Percentiles rank a stretch among this genome's conserved stretches.
Conservation (phyloP, 2,797 vertebrate species). For the Microchirus variegatus region DNA sequence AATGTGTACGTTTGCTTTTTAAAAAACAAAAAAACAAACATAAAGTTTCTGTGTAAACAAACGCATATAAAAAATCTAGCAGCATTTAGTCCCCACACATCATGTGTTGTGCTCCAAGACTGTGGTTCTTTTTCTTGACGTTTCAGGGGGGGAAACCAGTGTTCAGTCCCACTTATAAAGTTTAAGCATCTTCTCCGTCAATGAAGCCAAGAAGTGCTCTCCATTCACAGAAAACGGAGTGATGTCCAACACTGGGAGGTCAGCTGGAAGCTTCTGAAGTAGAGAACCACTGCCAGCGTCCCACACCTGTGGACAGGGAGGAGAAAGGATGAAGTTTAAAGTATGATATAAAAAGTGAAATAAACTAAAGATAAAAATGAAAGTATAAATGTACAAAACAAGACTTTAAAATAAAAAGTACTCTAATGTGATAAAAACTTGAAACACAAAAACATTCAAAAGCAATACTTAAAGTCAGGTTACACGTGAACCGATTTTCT, state of each 20-base stretch:
- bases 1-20: neutral
- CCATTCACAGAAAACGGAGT: conserved; percentile 88
- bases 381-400: too few relatives aligned
- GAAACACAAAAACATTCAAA: too few relatives aligned
- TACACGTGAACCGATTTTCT: too few relatives aligned
- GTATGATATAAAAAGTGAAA: neutral
- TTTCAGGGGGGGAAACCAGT: neutral
- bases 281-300: conserved; percentile 87
- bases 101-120: neutral
- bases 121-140: neutral
- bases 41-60: neutral
- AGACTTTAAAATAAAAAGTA: too few relatives aligned
- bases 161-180: conserved; percentile 92
- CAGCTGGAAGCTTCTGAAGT: conserved; percentile 89
- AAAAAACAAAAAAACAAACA: neutral
- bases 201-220: conserved; percentile 86
- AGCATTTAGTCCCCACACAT: conserved; percentile 31
- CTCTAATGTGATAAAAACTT: too few relatives aligned
- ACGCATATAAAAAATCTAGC: conserved; percentile 34
- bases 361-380: too few relatives aligned
- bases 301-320: conserved; percentile 86
- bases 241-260: conserved; percentile 92
- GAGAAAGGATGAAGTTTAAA: too few relatives aligned
- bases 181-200: conserved; percentile 92
- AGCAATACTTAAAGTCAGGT: too few relatives aligned